Percentiles rank a stretch among this genome's conserved stretches.
phyloP scores from a whole-genome alignment of 2,113 vertebrate species.

The Poicephalus gulielmi region DNA sequence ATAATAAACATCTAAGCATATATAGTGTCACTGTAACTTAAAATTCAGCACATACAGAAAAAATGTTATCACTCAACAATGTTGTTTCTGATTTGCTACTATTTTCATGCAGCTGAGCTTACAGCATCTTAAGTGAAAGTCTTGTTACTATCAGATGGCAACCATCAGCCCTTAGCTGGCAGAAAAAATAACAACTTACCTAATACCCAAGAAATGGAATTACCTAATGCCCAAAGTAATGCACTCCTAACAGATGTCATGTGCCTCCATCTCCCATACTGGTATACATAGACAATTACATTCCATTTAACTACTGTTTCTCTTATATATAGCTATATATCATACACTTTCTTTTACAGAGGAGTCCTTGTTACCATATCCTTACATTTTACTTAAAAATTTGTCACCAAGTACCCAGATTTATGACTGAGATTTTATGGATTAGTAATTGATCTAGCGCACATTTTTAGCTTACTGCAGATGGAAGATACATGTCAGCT shows the following conservation, averaged over 20 bases:
- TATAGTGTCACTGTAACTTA: background rate
- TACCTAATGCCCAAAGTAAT: background rate
- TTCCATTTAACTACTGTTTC: background rate
- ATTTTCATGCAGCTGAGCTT: slow-evolving; percentile 10
- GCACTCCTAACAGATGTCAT: background rate
- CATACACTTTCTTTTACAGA: background rate
- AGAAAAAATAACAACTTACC: slow-evolving; percentile 9
- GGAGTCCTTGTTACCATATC: background rate
- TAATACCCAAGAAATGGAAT: slow-evolving; percentile 17
- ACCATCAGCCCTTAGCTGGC: background rate
- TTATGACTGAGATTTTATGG: background rate
- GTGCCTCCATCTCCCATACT: background rate
- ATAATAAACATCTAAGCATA: background rate
- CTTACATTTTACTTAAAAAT: background rate
- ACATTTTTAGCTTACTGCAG: slow-evolving; percentile 21
- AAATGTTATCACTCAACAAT: background rate
- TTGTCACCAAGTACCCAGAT: background rate
- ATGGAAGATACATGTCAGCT: background rate
- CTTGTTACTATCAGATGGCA: background rate
- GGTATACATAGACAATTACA: background rate
- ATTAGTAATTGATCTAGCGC: background rate
- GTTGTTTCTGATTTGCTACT: background rate
- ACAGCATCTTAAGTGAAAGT: background rate
- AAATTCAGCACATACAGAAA: background rate
- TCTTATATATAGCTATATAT: background rate